A percentile compares a stretch with the other conserved stretches of the same genome.
These are phyloP conservation scores for Dendrophyllia cribrosa DNA, from an alignment of 64 coral and sea anemone genomes.

Conservation along the genomic window DNA sequence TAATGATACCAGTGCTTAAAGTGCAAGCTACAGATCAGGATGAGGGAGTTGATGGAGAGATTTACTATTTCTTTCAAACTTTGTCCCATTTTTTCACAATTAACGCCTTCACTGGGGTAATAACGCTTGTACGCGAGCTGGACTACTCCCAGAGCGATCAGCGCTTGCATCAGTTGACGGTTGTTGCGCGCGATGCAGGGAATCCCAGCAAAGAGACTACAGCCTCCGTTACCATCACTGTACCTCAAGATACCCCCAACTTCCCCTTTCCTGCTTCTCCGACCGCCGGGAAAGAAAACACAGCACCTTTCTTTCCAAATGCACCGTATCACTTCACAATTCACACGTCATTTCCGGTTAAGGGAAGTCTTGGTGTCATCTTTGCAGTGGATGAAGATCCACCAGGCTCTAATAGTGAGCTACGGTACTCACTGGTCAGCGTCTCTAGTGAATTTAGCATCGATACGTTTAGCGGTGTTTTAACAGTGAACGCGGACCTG, in stretches of 20 bases:
- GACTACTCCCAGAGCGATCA: constrained; percentile 65
- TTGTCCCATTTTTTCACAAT: constrained; percentile 73
- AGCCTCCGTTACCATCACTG: constrained; percentile 59
- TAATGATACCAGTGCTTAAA: constrained; percentile 24
- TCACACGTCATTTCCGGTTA: constrained; percentile 66
- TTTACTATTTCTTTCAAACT: constrained; percentile 67
- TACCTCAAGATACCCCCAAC: constrained; percentile 45
- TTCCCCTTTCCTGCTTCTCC: constrained; percentile 41
- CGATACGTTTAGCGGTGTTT: constrained; percentile 7
- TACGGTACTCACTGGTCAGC: constrained; percentile 40
- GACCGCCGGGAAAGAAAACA: constrained; percentile 2
- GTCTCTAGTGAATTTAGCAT: background rate
- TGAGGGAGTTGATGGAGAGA: constrained; percentile 46
- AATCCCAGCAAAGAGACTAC: constrained; percentile 15
- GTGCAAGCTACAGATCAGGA: constrained; percentile 75
- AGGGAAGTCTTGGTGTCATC: constrained; percentile 53
- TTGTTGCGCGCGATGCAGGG: constrained; percentile 74
- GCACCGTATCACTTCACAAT: constrained; percentile 58
- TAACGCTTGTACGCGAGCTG: constrained; percentile 62
- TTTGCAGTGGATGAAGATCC: constrained; percentile 45
- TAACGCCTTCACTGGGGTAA: constrained; percentile 65
- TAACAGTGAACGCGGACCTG: background rate
- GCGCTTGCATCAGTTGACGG: constrained; percentile 58
- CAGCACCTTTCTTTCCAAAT: constrained; percentile 44
- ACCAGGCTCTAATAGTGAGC: constrained; percentile 32